These are phyloP conservation scores for Dugesia japonica DNA, from an alignment of 2,888 invertebrate genomes.

Conservation along the genomic window DNA sequence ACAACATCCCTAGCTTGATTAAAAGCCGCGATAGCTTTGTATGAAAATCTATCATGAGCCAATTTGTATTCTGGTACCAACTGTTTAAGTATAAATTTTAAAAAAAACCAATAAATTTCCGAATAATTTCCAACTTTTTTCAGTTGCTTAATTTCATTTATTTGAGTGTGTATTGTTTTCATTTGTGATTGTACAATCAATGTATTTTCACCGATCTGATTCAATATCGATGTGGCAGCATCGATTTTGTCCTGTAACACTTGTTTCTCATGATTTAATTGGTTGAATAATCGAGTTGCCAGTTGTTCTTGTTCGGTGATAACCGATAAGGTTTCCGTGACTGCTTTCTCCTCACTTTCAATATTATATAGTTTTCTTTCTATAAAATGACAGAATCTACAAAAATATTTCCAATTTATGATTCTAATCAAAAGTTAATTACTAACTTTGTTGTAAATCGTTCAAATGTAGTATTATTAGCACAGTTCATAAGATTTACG, in stretches of 20 bases:
- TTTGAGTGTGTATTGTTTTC: slow-evolving; percentile 43
- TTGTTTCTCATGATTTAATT: slow-evolving; percentile 45
- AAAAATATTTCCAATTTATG: no score
- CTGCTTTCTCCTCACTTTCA: slow-evolving; percentile 37
- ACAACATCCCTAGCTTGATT: slow-evolving; percentile 47
- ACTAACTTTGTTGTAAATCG: not conserved
- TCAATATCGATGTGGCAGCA: slow-evolving; percentile 44
- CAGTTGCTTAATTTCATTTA: slow-evolving; percentile 43
- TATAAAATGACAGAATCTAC: not conserved
- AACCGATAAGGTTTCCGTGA: slow-evolving; percentile 40
- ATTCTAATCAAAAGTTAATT: no score
- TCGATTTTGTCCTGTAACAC: slow-evolving; percentile 45
- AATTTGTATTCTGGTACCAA: slow-evolving; percentile 47
- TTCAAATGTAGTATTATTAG: not conserved
- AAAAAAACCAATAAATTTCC: no score
- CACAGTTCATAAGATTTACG: not conserved
- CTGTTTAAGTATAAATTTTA: slow-evolving; percentile 36
- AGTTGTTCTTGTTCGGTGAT: slow-evolving; percentile 44
- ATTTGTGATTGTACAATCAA: slow-evolving; percentile 48
- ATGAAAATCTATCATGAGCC: slow-evolving; percentile 47
- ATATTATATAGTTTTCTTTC: not conserved
- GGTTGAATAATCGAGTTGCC: slow-evolving; percentile 42
- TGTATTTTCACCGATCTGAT: slow-evolving; percentile 48
- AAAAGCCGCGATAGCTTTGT: slow-evolving; percentile 48
- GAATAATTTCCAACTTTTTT: slow-evolving; percentile 41